A percentile compares a stretch with the other conserved stretches of the same genome.
Evolutionary conservation across 2,113 vertebrate species (phyloP).

Genomic region (Ptyas mucosa): DNA sequence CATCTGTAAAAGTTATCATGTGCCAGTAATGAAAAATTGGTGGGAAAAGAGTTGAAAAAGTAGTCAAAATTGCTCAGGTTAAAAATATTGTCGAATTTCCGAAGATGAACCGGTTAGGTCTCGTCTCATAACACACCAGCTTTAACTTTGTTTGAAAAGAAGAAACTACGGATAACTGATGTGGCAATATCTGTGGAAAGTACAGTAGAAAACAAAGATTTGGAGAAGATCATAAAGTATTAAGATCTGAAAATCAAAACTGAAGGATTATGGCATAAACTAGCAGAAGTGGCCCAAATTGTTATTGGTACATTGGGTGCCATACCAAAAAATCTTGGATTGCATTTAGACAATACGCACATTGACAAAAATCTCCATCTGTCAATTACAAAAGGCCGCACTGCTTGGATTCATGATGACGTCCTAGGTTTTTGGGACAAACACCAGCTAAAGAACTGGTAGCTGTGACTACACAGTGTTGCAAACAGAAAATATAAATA

Average conservation of each 20-base stretch:
- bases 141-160: background rate
- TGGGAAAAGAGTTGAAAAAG: background rate
- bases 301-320: background rate
- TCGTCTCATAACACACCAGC: background rate
- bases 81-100: background rate
- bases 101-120: background rate
- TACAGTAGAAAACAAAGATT: background rate
- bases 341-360: background rate
- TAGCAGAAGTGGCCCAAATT: background rate
- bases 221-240: background rate
- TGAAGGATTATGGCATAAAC: background rate
- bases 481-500: background rate
- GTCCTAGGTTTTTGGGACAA: background rate
- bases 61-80: background rate
- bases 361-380: background rate
- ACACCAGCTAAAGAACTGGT: background rate
- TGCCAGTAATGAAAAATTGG: background rate
- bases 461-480: background rate
- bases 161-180: background rate
- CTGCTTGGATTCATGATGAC: background rate
- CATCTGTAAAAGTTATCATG: background rate
- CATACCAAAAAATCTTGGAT: background rate
- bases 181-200: background rate
- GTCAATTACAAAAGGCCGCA: background rate
- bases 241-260: background rate